Conservation (phyloP, 1,140 invertebrate species). For the Sitophilus oryzae region DNA sequence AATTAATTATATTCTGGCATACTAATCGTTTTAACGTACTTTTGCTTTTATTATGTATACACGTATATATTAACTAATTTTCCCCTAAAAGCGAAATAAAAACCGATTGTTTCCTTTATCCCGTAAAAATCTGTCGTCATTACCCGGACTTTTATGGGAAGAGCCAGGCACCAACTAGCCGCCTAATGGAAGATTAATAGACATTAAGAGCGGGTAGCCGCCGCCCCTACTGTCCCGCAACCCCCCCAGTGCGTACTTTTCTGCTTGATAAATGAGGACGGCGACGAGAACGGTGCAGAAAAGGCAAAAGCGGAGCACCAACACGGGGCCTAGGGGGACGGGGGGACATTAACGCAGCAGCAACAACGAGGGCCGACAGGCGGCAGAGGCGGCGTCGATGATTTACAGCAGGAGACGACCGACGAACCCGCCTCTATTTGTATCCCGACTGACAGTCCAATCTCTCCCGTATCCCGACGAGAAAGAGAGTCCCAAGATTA, state of each 20-base stretch:
- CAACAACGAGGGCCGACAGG: no score
- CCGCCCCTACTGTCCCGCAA: constrained; percentile 1
- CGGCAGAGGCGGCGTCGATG: constrained; percentile 10
- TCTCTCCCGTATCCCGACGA: constrained; percentile 16
- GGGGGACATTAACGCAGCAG: constrained; percentile 14
- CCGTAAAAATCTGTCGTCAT: background rate
- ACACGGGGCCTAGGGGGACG: no score
- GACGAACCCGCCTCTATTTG: constrained; percentile 22
- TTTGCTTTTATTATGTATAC: no score
- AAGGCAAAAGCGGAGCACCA: constrained; percentile 11
- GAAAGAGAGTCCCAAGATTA: constrained; percentile 23
- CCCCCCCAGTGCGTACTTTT: constrained; percentile 10
- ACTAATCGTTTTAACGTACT: no score
- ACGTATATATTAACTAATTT: no score
- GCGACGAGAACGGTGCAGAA: constrained; percentile 7
- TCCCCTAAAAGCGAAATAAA: no score
- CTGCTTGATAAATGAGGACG: constrained; percentile 12
- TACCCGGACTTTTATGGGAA: background rate
- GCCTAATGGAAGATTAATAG: constrained; percentile 14
- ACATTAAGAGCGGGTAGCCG: constrained; percentile 7
- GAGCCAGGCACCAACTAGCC: background rate
- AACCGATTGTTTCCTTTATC: background rate
- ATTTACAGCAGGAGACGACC: constrained; percentile 19
- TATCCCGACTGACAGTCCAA: constrained; percentile 25
- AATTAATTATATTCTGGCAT: no score